Percentiles rank a stretch among this genome's conserved stretches.
phyloP scores from a whole-genome alignment of 2,797 vertebrate genomes.

The Peromyscus aztecus region DNA sequence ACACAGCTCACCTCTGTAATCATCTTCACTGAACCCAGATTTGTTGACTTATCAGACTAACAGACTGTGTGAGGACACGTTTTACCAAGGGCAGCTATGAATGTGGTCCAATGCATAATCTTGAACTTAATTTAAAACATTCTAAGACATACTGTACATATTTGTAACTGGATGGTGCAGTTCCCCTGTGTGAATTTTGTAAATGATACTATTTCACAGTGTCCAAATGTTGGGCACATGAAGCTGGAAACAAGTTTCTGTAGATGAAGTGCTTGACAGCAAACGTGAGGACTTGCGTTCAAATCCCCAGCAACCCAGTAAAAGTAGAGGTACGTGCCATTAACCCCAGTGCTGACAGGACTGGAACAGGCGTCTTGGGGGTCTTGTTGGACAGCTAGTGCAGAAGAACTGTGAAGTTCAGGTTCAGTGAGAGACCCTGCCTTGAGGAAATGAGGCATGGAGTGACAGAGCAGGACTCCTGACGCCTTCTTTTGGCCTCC shows the following conservation, averaged over 20 bases:
- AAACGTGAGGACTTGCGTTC: not conserved
- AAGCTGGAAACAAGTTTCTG: not conserved
- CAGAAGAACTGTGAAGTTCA: not conserved
- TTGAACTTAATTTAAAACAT: not conserved
- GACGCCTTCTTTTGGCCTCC: no score
- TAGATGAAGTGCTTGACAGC: not conserved
- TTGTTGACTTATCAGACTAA: no score
- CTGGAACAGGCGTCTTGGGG: no score
- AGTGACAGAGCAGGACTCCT: not conserved
- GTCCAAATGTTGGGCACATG: not conserved
- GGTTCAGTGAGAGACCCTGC: not conserved
- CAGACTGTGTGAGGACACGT: not conserved
- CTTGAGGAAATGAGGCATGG: not conserved
- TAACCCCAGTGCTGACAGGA: not conserved
- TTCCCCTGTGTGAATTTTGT: not conserved
- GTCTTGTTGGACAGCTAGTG: no score
- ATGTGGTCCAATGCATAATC: not conserved
- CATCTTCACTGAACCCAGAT: no score
- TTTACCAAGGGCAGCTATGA: not conserved
- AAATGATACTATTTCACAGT: not conserved
- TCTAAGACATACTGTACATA: not conserved
- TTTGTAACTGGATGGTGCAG: not conserved
- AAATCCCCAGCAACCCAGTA: not conserved
- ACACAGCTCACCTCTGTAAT: fast-evolving
- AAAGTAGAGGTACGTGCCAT: not conserved